Evolutionary conservation across 2,888 invertebrate species (phyloP).

Genomic region (Pimpla rufipes): DNA sequence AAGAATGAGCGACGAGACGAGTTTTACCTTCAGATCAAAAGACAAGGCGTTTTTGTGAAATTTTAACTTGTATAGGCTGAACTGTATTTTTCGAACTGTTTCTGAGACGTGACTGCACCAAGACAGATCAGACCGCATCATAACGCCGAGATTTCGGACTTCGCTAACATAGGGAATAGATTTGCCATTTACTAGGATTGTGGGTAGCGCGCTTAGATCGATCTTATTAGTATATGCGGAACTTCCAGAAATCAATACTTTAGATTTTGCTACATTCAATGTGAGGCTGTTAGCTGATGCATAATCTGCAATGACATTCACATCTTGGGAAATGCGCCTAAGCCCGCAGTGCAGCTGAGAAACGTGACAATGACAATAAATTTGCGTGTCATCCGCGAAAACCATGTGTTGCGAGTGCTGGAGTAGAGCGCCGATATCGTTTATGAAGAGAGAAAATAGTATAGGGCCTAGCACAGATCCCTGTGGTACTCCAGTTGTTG

Average conservation of each 20-base stretch:
- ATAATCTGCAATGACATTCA: constrained; percentile 36
- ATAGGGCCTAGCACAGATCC: constrained; percentile 55
- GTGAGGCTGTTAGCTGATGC: neutral
- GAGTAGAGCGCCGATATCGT: neutral
- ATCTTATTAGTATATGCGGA: neutral
- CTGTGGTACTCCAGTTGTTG: constrained; percentile 53
- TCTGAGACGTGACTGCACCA: neutral
- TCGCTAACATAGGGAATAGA: neutral
- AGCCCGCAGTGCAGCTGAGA: neutral
- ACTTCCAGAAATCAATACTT: neutral
- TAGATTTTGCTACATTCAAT: neutral
- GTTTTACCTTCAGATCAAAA: neutral
- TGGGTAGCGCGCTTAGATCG: neutral
- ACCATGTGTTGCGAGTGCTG: constrained; percentile 1
- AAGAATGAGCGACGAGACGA: neutral
- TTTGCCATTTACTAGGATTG: neutral
- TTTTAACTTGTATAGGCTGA: neutral
- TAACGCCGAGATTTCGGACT: neutral
- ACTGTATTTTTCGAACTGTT: neutral
- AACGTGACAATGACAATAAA: neutral
- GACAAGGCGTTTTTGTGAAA: neutral
- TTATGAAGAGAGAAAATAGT: constrained; percentile 52
- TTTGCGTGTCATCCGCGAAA: neutral
- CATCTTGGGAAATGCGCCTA: constrained; percentile 1
- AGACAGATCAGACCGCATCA: neutral